Percentiles rank a stretch among this genome's conserved stretches.
These are phyloP conservation scores for Menidia menidia DNA, from an alignment of 2,797 vertebrate species.

Conservation along the genomic window DNA sequence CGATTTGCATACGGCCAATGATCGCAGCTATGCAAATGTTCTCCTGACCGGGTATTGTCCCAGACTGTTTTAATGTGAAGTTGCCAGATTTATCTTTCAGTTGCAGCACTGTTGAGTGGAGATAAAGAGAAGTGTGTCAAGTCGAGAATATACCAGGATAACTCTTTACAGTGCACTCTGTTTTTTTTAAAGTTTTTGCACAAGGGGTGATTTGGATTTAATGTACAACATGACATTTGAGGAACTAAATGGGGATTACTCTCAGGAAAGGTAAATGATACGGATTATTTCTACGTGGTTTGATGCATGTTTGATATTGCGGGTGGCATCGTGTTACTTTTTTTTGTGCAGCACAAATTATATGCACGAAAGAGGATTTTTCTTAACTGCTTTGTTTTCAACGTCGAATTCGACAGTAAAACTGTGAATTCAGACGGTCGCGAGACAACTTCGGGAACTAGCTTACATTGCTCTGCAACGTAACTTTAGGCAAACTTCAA, in stretches of 20 bases:
- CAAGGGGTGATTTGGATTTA: slow-evolving; percentile 72
- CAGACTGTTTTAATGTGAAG: slow-evolving; percentile 59
- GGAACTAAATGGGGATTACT: slow-evolving; percentile 87
- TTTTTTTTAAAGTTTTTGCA: slow-evolving; percentile 16
- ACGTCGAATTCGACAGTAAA: no score
- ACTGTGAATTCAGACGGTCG: background rate
- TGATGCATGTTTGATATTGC: background rate
- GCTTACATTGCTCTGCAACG: background rate
- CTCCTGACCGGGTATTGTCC: slow-evolving; percentile 33
- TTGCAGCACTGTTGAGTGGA: slow-evolving; percentile 35
- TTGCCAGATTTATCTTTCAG: slow-evolving; percentile 63
- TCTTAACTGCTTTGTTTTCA: background rate
- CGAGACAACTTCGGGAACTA: background rate
- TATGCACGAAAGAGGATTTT: background rate
- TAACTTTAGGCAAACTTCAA: background rate
- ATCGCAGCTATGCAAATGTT: slow-evolving; percentile 37
- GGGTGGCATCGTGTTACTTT: no score
- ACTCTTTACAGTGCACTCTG: background rate
- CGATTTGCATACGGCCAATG: slow-evolving; percentile 67
- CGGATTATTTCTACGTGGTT: background rate
- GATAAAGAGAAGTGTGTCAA: slow-evolving; percentile 1
- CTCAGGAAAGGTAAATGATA: slow-evolving; percentile 82
- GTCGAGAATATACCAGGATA: slow-evolving; percentile 35
- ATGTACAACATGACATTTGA: slow-evolving; percentile 93
- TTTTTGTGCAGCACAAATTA: background rate